These are phyloP conservation scores for Sciurus niger DNA, from an alignment of 2,113 vertebrate species.

Conservation along the genomic window DNA sequence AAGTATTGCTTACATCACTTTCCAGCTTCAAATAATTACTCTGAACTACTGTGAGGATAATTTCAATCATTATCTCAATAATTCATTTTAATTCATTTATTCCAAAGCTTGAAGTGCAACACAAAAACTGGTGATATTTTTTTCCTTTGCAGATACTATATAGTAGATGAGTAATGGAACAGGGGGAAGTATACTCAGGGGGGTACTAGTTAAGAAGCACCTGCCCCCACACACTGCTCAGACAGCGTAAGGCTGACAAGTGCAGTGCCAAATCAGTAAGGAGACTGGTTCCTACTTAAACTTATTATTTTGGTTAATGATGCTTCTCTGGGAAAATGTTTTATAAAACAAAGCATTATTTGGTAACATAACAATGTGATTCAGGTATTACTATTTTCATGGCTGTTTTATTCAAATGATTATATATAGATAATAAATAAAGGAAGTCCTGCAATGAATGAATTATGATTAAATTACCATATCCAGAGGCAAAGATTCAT, in stretches of 20 bases:
- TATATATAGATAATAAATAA: conserved; percentile 66
- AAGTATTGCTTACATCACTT: background rate
- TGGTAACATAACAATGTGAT: background rate
- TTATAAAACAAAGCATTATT: conserved; percentile 41
- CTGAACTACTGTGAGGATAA: background rate
- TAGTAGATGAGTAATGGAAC: background rate
- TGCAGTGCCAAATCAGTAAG: background rate
- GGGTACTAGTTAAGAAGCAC: background rate
- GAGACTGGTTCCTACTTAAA: background rate
- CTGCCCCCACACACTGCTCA: rapidly evolving
- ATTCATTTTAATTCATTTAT: background rate
- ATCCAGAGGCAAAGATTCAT: conserved; percentile 47
- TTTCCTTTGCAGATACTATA: background rate
- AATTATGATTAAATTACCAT: conserved; percentile 59
- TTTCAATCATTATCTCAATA: background rate
- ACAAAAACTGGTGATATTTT: background rate
- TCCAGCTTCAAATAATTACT: background rate
- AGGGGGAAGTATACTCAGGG: background rate
- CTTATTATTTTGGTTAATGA: background rate
- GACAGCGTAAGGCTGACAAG: background rate
- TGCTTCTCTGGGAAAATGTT: background rate
- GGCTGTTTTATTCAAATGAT: conserved; percentile 42
- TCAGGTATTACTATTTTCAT: background rate
- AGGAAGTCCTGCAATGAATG: conserved; percentile 22
- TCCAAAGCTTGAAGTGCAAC: background rate